phyloP scores from a whole-genome alignment of 1,140 invertebrate species.

The Drosophila navojoa region DNA sequence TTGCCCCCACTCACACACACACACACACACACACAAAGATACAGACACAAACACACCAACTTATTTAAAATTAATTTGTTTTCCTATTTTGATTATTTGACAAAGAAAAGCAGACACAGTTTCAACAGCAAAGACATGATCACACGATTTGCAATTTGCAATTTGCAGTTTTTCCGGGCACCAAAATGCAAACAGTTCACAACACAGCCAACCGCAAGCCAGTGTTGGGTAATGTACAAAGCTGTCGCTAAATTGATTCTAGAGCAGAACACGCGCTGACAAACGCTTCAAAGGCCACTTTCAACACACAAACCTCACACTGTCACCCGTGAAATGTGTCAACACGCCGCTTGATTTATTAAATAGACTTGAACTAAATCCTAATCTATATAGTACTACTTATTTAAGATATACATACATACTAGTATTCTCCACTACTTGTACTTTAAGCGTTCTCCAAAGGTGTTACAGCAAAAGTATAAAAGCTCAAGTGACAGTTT shows the following conservation, averaged over 20 bases:
- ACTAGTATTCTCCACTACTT: slow-evolving; percentile 38
- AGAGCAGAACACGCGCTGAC: slow-evolving; percentile 62
- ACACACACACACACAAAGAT: slow-evolving; percentile 53
- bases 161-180: slow-evolving; percentile 58
- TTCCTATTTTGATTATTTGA: slow-evolving; percentile 46
- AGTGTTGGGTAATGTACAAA: slow-evolving; percentile 62
- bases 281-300: slow-evolving; percentile 51
- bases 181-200: slow-evolving; percentile 53
- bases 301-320: slow-evolving; percentile 36
- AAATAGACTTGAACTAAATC: slow-evolving; percentile 29
- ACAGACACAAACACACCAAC: slow-evolving; percentile 29
- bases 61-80: slow-evolving; percentile 26
- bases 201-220: slow-evolving; percentile 31
- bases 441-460: slow-evolving; percentile 42
- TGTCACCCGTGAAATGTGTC: slow-evolving; percentile 33
- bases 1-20: slow-evolving; percentile 63
- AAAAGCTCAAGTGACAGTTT: slow-evolving; percentile 70
- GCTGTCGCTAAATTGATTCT: slow-evolving; percentile 38
- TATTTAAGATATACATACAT: slow-evolving; percentile 31
- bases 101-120: slow-evolving; percentile 51
- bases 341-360: slow-evolving; percentile 47
- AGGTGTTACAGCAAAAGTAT: slow-evolving; percentile 41
- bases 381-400: slow-evolving; percentile 26
- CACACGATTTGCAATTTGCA: slow-evolving; percentile 23
- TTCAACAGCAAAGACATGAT: slow-evolving; percentile 68